phyloP scores from a whole-genome alignment of 2,888 invertebrate genomes.

The Diogma glabrata region DNA sequence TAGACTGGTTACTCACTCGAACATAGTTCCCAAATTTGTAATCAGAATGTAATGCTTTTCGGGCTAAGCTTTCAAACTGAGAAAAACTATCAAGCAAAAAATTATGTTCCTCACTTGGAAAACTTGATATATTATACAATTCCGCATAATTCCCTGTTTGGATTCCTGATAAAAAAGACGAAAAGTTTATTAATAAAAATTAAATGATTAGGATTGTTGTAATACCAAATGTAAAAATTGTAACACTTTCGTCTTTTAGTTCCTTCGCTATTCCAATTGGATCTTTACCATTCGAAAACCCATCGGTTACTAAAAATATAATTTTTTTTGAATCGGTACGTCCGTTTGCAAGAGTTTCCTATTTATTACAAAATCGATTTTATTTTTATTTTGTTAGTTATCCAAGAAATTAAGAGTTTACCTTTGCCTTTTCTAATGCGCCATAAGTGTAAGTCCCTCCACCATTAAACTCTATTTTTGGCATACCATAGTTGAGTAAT shows the following conservation, averaged over 20 bases:
- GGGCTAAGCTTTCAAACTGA: slow-evolving; percentile 55
- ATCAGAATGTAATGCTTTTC: slow-evolving; percentile 54
- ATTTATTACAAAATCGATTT: slow-evolving; percentile 15
- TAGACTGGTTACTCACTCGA: slow-evolving; percentile 35
- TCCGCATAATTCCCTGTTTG: slow-evolving; percentile 51
- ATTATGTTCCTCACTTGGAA: slow-evolving; percentile 49
- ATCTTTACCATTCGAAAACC: slow-evolving; percentile 57
- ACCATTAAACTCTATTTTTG: slow-evolving; percentile 47
- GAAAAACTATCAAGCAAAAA: slow-evolving; percentile 54
- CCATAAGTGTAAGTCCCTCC: slow-evolving; percentile 59
- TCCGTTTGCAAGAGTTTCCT: slow-evolving; percentile 39
- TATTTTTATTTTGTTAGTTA: background rate
- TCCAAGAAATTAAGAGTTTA: slow-evolving; percentile 30
- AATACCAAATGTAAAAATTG: slow-evolving; percentile 43
- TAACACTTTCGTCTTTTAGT: slow-evolving; percentile 41
- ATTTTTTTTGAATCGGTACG: slow-evolving; percentile 43
- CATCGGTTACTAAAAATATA: slow-evolving; percentile 56
- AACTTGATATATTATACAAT: slow-evolving; percentile 49
- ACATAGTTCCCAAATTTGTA: slow-evolving; percentile 47
- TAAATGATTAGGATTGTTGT: background rate
- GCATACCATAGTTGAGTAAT: slow-evolving; percentile 47
- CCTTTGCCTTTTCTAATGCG: slow-evolving; percentile 52
- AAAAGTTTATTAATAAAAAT: too few relatives aligned
- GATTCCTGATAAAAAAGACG: too few relatives aligned
- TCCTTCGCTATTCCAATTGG: slow-evolving; percentile 47